These are phyloP conservation scores for Morinoia aosen DNA, from an alignment of 2,888 invertebrate genomes.

Conservation along the genomic window DNA sequence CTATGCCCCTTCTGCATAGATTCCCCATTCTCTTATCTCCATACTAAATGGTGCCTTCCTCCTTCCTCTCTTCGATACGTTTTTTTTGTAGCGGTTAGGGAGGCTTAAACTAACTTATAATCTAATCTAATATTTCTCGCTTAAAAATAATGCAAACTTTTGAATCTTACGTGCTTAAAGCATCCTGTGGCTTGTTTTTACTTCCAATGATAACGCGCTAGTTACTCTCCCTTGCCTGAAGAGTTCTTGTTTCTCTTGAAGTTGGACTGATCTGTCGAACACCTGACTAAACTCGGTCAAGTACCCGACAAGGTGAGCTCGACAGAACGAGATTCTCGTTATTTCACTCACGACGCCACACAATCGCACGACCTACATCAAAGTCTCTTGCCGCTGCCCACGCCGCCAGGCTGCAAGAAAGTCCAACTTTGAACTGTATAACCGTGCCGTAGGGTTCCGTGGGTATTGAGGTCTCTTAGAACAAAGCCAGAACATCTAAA, in stretches of 20 bases:
- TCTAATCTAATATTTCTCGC: too few species aligned
- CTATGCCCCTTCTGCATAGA: too few species aligned
- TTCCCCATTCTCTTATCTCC: too few species aligned
- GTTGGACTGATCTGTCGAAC: too few species aligned
- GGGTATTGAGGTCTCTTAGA: neutral
- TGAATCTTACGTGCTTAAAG: too few species aligned
- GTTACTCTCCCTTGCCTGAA: neutral
- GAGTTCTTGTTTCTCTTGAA: neutral
- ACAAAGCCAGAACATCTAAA: neutral
- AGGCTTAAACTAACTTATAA: too few species aligned
- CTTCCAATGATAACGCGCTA: neutral
- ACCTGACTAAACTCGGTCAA: neutral
- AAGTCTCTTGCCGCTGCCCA: neutral
- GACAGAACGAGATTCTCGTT: neutral
- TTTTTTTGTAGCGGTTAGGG: too few species aligned
- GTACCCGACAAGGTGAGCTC: neutral
- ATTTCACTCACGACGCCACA: neutral
- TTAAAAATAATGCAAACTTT: too few species aligned
- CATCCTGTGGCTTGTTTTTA: too few species aligned
- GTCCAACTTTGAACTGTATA: neutral
- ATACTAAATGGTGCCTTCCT: too few species aligned
- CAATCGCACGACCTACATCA: neutral
- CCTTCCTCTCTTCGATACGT: too few species aligned
- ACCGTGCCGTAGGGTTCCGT: neutral
- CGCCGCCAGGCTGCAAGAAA: neutral